A percentile compares a stretch with the other conserved stretches of the same genome.
Evolutionary conservation across 2,113 vertebrate species (phyloP).

Genomic region (Pelecanus crispus): DNA sequence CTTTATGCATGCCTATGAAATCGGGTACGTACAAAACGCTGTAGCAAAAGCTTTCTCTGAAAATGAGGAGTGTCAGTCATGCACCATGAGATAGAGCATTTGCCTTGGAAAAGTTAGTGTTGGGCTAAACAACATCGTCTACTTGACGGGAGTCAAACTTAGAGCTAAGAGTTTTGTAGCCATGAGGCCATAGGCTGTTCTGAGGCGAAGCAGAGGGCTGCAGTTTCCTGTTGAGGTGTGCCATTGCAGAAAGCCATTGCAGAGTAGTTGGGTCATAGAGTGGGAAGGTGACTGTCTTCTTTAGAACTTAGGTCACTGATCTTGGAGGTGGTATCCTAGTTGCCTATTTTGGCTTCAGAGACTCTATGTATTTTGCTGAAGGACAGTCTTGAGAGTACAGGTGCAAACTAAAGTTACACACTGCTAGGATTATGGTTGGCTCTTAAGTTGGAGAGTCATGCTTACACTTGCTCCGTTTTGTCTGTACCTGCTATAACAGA

Average conservation of each 20-base stretch:
- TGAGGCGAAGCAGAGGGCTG: neutral
- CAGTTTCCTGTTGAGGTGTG: neutral
- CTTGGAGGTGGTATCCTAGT: neutral
- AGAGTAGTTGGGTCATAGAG: neutral
- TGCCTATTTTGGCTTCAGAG: neutral
- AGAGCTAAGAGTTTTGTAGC: neutral
- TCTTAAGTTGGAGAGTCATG: neutral
- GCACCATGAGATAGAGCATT: neutral
- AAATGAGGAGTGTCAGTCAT: neutral
- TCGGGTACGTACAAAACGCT: neutral
- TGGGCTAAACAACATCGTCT: fast-evolving
- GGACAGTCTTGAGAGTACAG: neutral
- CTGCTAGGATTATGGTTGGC: neutral
- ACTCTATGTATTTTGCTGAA: neutral
- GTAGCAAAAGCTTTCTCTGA: neutral
- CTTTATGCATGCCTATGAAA: fast-evolving
- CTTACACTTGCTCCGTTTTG: neutral
- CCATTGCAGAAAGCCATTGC: neutral
- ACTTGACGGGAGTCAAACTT: neutral
- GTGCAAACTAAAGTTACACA: neutral
- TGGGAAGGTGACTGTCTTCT: neutral
- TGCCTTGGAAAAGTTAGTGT: neutral
- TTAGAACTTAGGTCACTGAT: neutral
- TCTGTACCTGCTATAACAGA: neutral
- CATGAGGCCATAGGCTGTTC: neutral